Base-by-base conservation (phyloP, 2,113 vertebrate genomes). In the Manacus vitellinus region DNA sequence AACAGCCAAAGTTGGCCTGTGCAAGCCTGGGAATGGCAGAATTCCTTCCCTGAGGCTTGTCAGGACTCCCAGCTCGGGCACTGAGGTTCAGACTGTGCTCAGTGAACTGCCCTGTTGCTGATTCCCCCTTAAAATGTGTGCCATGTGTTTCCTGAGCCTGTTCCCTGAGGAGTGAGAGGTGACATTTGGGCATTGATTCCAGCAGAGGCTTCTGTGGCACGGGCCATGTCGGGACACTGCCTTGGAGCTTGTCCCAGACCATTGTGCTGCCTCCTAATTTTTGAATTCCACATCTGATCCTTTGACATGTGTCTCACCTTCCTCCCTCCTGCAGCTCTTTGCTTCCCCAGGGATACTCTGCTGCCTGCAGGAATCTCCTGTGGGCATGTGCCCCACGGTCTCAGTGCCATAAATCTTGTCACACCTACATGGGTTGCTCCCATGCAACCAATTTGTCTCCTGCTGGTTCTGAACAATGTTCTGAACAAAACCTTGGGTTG, bases 31-130 rank as follows among this genome's bases (percentile, higher is more conserved):
- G 75, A 77, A 54, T 33, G 78, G 51, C 43, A 30, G 27, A 31
- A 71, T 73, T 87, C 51, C 80, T 46, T 81, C 52, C 56, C 65
- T 3, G 10, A 44, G 71, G 61, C 73, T 33, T 20, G 35, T 35
- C 92, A 58, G 82, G 71, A 24, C 55, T 88, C 51, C 62, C 43
- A 55, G 61, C 49, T 2, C 25, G 71, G 23, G 58, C 39, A 3
- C 71, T 4, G 39, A 58, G 31, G 37, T 33, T 54, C 59, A 49
- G 51, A 4, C 49, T 44, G 49, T 41, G 70, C 54, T 52, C 31
- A 9, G 15, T 6, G 23, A 62, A 0, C 24, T 31, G 12, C 1
- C 39, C 49, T 21, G 1, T 5, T 47, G 13, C 44, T 23, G 15
- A 8, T 52, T 81, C 35, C 63, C 14, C 80, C 28, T 31, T 39